Evolutionary conservation across 1,140 invertebrate species (phyloP).

Genomic region (Ostrea edulis): DNA sequence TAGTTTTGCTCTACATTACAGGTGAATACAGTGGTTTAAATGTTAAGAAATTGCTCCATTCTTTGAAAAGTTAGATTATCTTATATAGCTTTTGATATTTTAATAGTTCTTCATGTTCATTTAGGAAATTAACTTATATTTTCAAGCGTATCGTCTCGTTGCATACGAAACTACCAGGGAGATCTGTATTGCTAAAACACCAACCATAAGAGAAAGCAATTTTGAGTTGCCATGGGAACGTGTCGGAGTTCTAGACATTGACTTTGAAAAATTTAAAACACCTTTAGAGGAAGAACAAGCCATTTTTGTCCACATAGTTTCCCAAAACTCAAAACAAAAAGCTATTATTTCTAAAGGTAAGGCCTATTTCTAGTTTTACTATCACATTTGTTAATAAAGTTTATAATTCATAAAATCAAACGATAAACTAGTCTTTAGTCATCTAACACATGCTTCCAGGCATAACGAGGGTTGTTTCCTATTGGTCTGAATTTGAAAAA

Average conservation of each 20-base stretch:
- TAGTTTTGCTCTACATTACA: too few relatives aligned
- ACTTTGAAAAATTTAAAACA: not conserved
- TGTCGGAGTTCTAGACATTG: not conserved
- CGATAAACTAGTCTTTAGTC: too few relatives aligned
- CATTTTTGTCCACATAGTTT: not conserved
- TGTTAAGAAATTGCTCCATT: too few relatives aligned
- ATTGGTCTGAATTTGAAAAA: too few relatives aligned
- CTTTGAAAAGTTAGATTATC: too few relatives aligned
- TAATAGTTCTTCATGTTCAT: not conserved
- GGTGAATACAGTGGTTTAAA: too few relatives aligned
- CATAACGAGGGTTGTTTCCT: too few relatives aligned
- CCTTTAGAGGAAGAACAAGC: not conserved
- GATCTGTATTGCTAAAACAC: not conserved
- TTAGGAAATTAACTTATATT: not conserved
- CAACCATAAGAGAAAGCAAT: not conserved
- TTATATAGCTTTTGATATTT: too few relatives aligned
- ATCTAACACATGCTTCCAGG: too few relatives aligned
- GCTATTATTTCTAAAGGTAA: not conserved
- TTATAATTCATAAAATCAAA: too few relatives aligned
- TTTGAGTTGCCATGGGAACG: not conserved
- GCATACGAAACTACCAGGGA: not conserved
- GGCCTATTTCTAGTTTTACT: not conserved
- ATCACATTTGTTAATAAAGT: too few relatives aligned
- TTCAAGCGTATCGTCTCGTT: constrained; percentile 7
- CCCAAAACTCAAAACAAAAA: not conserved